These are phyloP conservation scores for Crocuta crocuta DNA, from an alignment of 2,113 vertebrate species.

Conservation along the genomic window DNA sequence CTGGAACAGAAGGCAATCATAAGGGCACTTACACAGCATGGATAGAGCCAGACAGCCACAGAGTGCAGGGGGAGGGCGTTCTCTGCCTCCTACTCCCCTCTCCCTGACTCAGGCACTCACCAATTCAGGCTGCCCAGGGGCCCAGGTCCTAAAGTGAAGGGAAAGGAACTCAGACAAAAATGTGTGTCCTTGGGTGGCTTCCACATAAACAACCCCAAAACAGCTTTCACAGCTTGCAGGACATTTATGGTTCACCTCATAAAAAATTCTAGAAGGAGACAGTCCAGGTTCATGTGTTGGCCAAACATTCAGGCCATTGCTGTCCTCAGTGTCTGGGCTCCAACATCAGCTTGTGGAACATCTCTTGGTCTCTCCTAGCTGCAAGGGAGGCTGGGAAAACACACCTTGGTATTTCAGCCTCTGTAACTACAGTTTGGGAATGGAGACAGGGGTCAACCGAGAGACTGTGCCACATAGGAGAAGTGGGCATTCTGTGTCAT, in stretches of 20 bases:
- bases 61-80: background rate
- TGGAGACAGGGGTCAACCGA: background rate
- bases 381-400: background rate
- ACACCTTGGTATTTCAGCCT: background rate
- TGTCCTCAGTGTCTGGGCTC: too few relatives aligned
- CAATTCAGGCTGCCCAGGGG: background rate
- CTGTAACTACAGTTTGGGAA: background rate
- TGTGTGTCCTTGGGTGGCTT: background rate
- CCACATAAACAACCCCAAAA: background rate
- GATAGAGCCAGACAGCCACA: background rate
- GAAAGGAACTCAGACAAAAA: background rate
- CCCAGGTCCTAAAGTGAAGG: background rate
- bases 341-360: too few relatives aligned
- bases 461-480: background rate
- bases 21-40: background rate
- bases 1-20: background rate
- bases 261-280: background rate
- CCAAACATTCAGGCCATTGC: background rate
- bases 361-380: background rate
- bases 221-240: background rate
- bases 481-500: background rate
- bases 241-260: background rate
- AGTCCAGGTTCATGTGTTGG: background rate
- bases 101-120: background rate
- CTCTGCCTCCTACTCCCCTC: background rate